Evolutionary conservation across 2,888 invertebrate species (phyloP).

Genomic region (Xanthia togata): DNA sequence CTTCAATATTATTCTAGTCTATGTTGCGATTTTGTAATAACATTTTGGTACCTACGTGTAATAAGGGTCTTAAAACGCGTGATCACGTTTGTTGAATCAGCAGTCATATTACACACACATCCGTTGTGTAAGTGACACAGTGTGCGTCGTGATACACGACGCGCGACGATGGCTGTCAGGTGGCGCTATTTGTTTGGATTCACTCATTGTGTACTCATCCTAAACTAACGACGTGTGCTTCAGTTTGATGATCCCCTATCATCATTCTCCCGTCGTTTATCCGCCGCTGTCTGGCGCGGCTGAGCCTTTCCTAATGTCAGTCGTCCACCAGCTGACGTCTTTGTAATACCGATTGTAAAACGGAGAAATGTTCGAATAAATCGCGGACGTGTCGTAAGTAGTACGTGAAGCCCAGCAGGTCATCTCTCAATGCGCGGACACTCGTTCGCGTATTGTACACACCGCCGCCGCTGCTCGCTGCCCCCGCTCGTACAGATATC

Average conservation of each 20-base stretch:
- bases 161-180: neutral
- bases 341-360: conserved; percentile 9
- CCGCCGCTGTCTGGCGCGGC: neutral
- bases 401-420: neutral
- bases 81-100: conserved; percentile 21
- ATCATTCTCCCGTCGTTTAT: conserved; percentile 3
- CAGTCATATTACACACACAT: neutral
- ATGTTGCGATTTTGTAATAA: conserved; percentile 6
- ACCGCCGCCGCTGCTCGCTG: neutral
- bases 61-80: conserved; percentile 11
- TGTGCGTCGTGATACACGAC: neutral
- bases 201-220: conserved; percentile 13
- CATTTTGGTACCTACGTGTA: neutral
- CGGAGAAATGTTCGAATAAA: conserved; percentile 13
- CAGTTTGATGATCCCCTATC: conserved; percentile 16
- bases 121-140: neutral
- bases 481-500: neutral
- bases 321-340: conserved; percentile 12
- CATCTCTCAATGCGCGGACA: conserved; percentile 8
- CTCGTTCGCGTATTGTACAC: neutral
- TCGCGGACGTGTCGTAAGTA: neutral
- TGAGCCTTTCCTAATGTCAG: conserved; percentile 22
- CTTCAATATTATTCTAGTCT: conserved; percentile 1
- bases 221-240: conserved; percentile 22
- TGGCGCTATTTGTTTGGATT: conserved; percentile 1